phyloP scores from a whole-genome alignment of 64 coral and sea anemone species.

The Porites australiensis region DNA sequence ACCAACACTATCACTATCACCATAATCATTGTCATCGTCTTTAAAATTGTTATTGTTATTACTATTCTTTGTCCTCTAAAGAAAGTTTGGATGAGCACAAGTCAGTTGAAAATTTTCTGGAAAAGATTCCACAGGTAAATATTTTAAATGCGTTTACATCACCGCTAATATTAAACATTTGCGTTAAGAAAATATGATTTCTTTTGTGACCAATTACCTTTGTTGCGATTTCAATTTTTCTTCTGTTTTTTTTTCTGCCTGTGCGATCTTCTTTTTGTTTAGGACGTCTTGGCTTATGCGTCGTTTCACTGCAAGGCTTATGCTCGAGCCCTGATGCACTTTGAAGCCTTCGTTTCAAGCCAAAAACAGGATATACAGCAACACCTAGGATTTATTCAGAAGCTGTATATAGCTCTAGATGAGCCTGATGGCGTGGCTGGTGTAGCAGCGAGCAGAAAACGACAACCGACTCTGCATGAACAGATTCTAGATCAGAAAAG shows the following conservation, averaged over 20 bases:
- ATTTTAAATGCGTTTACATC: not conserved
- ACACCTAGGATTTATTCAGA: conserved; percentile 89
- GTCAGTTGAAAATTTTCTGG: conserved; percentile 67
- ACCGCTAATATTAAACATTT: not conserved
- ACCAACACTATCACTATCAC: too few relatives aligned
- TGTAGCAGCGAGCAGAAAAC: conserved; percentile 90
- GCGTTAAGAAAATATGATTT: not conserved
- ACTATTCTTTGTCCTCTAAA: not conserved
- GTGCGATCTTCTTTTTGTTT: not conserved
- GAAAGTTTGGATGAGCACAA: conserved; percentile 34
- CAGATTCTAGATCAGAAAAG: conserved; percentile 97
- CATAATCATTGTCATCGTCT: too few relatives aligned
- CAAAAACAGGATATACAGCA: conserved; percentile 81
- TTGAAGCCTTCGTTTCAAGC: conserved; percentile 88
- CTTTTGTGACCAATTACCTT: not conserved
- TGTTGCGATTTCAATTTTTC: not conserved
- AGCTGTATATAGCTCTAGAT: conserved; percentile 88
- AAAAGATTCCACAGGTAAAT: conserved; percentile 80
- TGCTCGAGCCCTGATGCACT: conserved; percentile 96
- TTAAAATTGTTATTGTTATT: not conserved
- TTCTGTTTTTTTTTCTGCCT: not conserved
- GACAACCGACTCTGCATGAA: conserved; percentile 79
- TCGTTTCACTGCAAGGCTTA: conserved; percentile 98
- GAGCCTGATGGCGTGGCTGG: conserved; percentile 96
- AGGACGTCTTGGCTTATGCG: conserved; percentile 89